Conservation (phyloP, 2,888 invertebrate species). For the Eupsilia transversa region DNA sequence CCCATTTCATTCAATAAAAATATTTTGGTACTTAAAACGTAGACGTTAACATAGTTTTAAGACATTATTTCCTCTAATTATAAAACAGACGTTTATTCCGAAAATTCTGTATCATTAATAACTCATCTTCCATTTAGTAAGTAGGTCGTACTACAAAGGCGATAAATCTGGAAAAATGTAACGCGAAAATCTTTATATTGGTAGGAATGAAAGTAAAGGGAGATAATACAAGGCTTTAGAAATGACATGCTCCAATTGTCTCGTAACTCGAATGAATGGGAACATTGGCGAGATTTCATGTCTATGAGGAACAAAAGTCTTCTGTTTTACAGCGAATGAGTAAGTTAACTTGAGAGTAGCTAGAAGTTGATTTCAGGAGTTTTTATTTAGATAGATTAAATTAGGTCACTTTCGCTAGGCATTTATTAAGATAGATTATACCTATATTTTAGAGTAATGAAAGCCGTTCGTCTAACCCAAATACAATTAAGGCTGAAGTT, state of each 20-base stretch:
- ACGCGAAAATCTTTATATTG: slow-evolving; percentile 52
- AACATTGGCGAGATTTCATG: slow-evolving; percentile 48
- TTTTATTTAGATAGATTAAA: not conserved
- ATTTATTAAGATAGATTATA: slow-evolving; percentile 16
- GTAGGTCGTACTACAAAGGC: slow-evolving; percentile 33
- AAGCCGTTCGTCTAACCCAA: not conserved
- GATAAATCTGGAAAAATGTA: slow-evolving; percentile 47
- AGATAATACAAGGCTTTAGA: slow-evolving; percentile 53
- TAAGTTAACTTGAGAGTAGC: slow-evolving; percentile 17
- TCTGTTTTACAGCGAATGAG: slow-evolving; percentile 34
- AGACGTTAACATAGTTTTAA: no score
- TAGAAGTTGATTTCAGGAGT: slow-evolving; percentile 14
- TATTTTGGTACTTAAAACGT: not conserved
- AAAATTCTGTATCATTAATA: slow-evolving; percentile 41
- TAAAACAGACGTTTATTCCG: slow-evolving; percentile 21
- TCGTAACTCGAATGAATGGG: slow-evolving; percentile 52
- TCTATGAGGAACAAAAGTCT: slow-evolving; percentile 50
- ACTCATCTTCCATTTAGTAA: slow-evolving; percentile 41
- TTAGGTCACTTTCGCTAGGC: not conserved
- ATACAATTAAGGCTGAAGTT: slow-evolving; percentile 1
- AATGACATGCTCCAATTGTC: slow-evolving; percentile 60
- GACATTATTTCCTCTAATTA: slow-evolving; percentile 12
- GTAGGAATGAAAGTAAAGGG: slow-evolving; percentile 30
- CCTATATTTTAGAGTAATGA: not conserved
- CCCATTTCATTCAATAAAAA: not conserved